Percentiles rank a stretch among this genome's conserved stretches.
Evolutionary conservation across 1,140 invertebrate genomes (phyloP).

Genomic region (Teleopsis dalmanni): DNA sequence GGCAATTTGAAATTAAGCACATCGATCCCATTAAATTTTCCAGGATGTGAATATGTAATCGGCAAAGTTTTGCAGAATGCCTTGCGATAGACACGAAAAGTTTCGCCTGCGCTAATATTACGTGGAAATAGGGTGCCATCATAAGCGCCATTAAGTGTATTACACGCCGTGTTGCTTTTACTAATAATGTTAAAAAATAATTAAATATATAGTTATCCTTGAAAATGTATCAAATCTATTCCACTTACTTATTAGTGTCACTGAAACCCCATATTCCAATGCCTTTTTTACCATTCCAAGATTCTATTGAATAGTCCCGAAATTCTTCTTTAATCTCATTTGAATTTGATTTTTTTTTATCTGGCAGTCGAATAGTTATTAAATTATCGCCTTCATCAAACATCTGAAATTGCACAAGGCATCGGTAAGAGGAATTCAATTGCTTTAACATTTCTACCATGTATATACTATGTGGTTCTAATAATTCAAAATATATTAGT

Average conservation of each 20-base stretch:
- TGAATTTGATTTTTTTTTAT: neutral
- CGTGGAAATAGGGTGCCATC: slow-evolving; percentile 57
- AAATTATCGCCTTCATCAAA: slow-evolving; percentile 53
- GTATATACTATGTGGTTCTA: no score
- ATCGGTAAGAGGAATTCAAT: slow-evolving; percentile 7
- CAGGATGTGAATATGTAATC: slow-evolving; percentile 45
- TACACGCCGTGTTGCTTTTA: slow-evolving; percentile 48
- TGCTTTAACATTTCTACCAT: no score
- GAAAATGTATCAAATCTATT: neutral
- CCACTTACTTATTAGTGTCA: slow-evolving; percentile 30
- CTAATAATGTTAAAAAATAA: neutral
- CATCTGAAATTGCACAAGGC: slow-evolving; percentile 50
- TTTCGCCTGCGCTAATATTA: slow-evolving; percentile 47
- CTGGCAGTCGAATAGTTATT: slow-evolving; percentile 47
- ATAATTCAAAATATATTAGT: no score
- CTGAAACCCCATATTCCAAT: slow-evolving; percentile 54
- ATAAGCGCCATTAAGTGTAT: slow-evolving; percentile 51
- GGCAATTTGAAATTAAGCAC: slow-evolving; percentile 47
- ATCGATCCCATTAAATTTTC: slow-evolving; percentile 23
- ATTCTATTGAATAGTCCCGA: slow-evolving; percentile 46
- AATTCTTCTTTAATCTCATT: slow-evolving; percentile 4
- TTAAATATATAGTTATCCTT: neutral
- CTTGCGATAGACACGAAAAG: slow-evolving; percentile 55
- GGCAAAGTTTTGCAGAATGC: slow-evolving; percentile 60
- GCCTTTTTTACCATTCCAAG: slow-evolving; percentile 53